Base-by-base conservation (phyloP, 2,888 invertebrate species). In the Callosobruchus maculatus region DNA sequence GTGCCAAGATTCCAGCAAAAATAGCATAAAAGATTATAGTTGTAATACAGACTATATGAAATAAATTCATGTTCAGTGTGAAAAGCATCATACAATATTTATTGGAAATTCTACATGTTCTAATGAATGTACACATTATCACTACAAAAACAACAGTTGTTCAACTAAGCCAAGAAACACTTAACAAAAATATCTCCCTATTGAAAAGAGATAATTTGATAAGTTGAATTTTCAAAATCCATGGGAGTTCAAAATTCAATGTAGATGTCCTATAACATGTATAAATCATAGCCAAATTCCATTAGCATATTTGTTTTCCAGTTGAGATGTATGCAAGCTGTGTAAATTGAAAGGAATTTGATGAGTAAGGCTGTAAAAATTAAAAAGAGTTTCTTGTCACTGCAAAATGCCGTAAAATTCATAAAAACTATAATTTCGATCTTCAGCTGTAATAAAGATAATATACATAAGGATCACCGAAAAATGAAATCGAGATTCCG, bases 1-100 rank as follows among this genome's bases (percentile, higher is more conserved):
- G 95, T 83, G 85, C 92, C 21, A 76, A 91, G 76, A 93, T 95
- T 80, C 92, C 93, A 13, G 91, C 93, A 7, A 92, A 89, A 86
- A 90, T 94, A 75, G 79, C 79, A 70, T 83, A 80, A 80, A 70
- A 7, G 68, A 22, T 49, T 18, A 49, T 49, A 72, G 13, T 49
- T 49, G 1, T 49, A 49, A 49, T 49, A 18, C 49, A 49, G 49
- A 49, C 18, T 49, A 13, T 49, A 49, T 13, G 49, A 49, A 49
- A 49, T 49, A 49, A 49, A 49, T 1, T 18, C 7, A 18, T 49
- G 7, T 49, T 49, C 13, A 18, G 5, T 49, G 13, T 49, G 26
- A 13, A 49, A 49, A 49, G 49, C 49, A 49, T 5, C 49, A 49
- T 49, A 49, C 49, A 49, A 49, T 49, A 18, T 49, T 49, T 49